Evolutionary conservation across 2,113 vertebrate species (phyloP).

Genomic region (Sitta europaea): DNA sequence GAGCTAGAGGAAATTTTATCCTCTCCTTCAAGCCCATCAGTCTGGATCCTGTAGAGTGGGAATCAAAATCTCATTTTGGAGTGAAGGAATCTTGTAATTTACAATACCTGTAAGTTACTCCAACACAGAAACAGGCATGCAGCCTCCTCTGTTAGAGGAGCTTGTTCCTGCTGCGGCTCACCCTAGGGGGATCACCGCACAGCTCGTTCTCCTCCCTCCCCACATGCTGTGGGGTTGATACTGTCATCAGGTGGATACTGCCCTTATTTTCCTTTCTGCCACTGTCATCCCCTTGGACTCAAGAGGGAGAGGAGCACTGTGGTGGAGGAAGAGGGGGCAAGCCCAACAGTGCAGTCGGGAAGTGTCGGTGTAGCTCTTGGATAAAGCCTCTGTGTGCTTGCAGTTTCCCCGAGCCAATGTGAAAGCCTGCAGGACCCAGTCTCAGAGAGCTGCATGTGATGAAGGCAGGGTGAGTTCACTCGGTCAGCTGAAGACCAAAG

Average conservation of each 20-base stretch:
- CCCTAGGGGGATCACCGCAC: background rate
- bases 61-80: background rate
- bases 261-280: background rate
- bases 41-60: background rate
- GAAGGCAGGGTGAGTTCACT: background rate
- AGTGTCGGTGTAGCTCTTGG: rapidly evolving
- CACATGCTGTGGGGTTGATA: too few species aligned
- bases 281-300: background rate
- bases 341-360: rapidly evolving
- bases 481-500: background rate
- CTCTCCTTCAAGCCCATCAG: background rate
- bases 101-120: background rate
- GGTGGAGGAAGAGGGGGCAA: background rate
- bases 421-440: rapidly evolving
- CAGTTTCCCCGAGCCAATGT: background rate
- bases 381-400: rapidly evolving
- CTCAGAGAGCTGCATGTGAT: background rate
- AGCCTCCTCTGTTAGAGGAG: background rate
- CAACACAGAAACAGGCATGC: rapidly evolving
- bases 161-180: background rate
- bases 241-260: too few species aligned
- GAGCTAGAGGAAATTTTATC: constrained; percentile 12
- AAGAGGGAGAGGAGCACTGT: background rate
- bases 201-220: background rate
- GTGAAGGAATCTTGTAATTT: background rate